These are phyloP conservation scores for Andinoacara biseriatus DNA, from an alignment of 2,113 vertebrate genomes.

Conservation along the genomic window DNA sequence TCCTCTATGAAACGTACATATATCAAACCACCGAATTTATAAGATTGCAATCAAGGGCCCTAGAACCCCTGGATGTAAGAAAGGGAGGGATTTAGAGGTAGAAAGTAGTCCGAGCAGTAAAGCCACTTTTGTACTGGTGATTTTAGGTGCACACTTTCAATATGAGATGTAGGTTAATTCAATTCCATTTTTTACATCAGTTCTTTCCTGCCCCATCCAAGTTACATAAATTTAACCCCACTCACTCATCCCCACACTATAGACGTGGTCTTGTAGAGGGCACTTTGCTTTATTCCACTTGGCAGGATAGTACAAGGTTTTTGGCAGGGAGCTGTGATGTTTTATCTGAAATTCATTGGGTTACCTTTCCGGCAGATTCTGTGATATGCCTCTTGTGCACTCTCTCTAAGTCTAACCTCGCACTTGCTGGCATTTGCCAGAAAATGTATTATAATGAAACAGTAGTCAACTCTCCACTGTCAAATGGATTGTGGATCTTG, in stretches of 20 bases:
- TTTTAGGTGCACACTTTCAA: background rate
- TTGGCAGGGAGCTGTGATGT: background rate
- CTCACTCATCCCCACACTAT: background rate
- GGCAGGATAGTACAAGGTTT: background rate
- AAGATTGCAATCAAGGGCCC: background rate
- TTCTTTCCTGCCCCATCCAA: background rate
- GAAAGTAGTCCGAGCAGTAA: background rate
- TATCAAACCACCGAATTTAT: background rate
- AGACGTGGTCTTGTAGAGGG: background rate
- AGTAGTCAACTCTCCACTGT: background rate
- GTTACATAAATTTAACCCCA: background rate
- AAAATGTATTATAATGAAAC: background rate
- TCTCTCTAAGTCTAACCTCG: background rate
- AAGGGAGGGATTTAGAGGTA: background rate
- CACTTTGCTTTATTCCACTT: background rate
- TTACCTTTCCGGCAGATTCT: constrained; percentile 1
- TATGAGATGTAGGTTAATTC: background rate
- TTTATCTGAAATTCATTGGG: constrained; percentile 10
- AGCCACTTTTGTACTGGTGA: background rate
- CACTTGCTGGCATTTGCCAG: background rate
- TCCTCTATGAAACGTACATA: background rate
- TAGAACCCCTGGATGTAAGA: background rate
- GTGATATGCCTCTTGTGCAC: background rate
- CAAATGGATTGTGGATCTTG: background rate
- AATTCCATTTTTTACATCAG: background rate